Evolutionary conservation across 2,888 invertebrate genomes (phyloP).

Genomic region (Operophtera brumata): DNA sequence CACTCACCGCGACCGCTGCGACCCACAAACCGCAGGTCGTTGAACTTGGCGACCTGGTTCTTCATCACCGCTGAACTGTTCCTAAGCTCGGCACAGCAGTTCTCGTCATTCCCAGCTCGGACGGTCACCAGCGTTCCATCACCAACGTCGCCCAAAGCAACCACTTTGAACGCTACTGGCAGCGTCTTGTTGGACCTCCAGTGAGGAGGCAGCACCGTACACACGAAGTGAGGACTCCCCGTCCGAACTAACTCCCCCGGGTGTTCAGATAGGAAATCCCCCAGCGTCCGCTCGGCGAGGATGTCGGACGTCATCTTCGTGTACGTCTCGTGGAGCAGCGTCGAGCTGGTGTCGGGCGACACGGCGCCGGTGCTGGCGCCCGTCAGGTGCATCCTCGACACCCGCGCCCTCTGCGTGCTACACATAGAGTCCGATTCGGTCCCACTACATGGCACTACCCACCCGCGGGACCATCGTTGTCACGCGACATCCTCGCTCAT

Average conservation of each 20-base stretch:
- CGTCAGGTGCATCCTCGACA: slow-evolving; percentile 79
- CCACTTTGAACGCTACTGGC: slow-evolving; percentile 98
- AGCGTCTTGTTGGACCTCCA: slow-evolving; percentile 99
- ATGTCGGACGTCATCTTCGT: slow-evolving; percentile 95
- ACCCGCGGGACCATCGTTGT: slow-evolving; percentile 51
- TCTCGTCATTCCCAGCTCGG: slow-evolving; percentile 98
- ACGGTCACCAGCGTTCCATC: slow-evolving; percentile 98
- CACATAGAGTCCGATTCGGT: slow-evolving; percentile 66
- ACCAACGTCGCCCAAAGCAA: slow-evolving; percentile 95
- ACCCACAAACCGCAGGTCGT: slow-evolving; percentile 98
- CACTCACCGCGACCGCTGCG: slow-evolving; percentile 98
- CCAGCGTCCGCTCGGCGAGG: slow-evolving; percentile 91
- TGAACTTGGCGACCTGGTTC: slow-evolving; percentile 99
- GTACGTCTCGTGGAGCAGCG: slow-evolving; percentile 89
- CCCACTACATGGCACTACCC: slow-evolving; percentile 65
- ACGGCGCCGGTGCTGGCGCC: slow-evolving; percentile 79
- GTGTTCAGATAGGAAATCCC: slow-evolving; percentile 93
- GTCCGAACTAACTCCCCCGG: slow-evolving; percentile 96
- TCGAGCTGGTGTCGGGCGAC: slow-evolving; percentile 86
- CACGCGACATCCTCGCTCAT: slow-evolving; percentile 47
- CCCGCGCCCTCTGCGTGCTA: slow-evolving; percentile 75
- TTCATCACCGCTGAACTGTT: slow-evolving; percentile 98
- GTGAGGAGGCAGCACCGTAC: slow-evolving; percentile 96
- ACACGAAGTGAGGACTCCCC: slow-evolving; percentile 96
- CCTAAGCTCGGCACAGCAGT: slow-evolving; percentile 96